Percentiles rank a stretch among this genome's conserved stretches.
phyloP scores from a whole-genome alignment of 2,113 vertebrate species.

The Verasper variegatus region DNA sequence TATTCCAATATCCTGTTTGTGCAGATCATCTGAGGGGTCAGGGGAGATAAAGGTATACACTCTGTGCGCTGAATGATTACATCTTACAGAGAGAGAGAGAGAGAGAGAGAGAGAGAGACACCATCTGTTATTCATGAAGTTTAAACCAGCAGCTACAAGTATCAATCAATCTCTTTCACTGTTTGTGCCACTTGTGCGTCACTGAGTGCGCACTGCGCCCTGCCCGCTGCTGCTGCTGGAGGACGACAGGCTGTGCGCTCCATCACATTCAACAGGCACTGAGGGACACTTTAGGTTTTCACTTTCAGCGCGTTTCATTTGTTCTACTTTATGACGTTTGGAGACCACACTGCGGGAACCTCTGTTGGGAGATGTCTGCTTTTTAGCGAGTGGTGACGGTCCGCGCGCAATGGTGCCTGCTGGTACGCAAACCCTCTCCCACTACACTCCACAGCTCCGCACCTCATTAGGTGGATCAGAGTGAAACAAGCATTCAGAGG shows the following conservation, averaged over 20 bases:
- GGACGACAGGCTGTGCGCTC: conserved; percentile 34
- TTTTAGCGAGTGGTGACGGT: not conserved
- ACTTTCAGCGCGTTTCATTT: not conserved
- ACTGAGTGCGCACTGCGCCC: conserved; percentile 56
- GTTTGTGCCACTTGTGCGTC: conserved; percentile 69
- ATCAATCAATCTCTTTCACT: conserved; percentile 60
- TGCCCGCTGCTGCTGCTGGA: conserved; percentile 45
- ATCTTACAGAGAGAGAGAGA: not conserved
- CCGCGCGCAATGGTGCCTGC: conserved; percentile 47
- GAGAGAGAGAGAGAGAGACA: not conserved
- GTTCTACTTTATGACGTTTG: not conserved
- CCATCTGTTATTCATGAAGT: conserved; percentile 55
- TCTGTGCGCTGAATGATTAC: conserved; percentile 12
- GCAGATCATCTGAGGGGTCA: conserved; percentile 16
- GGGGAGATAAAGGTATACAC: conserved; percentile 17
- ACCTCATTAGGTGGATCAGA: conserved; percentile 1
- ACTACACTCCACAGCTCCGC: not conserved
- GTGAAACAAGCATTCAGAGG: not conserved
- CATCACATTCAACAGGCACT: conserved; percentile 66
- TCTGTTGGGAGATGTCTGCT: not conserved
- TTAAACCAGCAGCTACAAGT: conserved; percentile 50
- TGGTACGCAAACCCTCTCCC: not conserved
- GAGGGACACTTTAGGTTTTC: conserved; percentile 6
- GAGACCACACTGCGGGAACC: not conserved
- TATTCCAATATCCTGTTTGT: conserved; percentile 62